Base-by-base conservation (phyloP, 2,797 vertebrate genomes). In the Rallus crepitans region DNA sequence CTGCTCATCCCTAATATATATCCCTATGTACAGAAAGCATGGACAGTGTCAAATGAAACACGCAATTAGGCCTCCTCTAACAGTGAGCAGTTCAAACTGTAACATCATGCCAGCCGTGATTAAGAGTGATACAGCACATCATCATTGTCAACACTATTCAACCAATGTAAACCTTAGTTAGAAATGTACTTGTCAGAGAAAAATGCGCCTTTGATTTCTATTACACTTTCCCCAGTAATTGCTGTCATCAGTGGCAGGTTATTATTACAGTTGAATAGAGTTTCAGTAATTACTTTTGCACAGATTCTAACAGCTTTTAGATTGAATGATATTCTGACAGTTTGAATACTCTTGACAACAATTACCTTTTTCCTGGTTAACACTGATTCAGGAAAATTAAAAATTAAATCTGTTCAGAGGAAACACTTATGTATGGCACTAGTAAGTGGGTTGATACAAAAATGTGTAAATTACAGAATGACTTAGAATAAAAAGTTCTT, bases 211-310 rank as follows among this genome's bases (percentile, higher is more conserved):
- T 98, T 98, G 98, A 98, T 98, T 98, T 98, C 97, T 98, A 97
- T 98, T 98, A 98, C 97, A 98, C 97, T 98, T 98, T 97, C 92
- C 96, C 95, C 96, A 95, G 97, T 98, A 98, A 99, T 98, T 98
- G 98, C 98, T 98, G 98, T 98, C 98, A 98, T 98, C 98, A 98
- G 97, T 98, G 98, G 97, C 98, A 98, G 98, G 98, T 98, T 98
- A 98, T 98, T 98, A 98, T 98, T 98, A 98, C 96, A 98, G 98
- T 98, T 98, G 98, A 98, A 98, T 98, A 98, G 98, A 98, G 90
- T 98, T 98, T 97, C 96, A 97, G 98, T 98, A 98, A 99, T 98
- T 98, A 98, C 98, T 98, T 98, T 98, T 98, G 95, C 97, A 98
- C 97, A 97, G 98, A 98, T 98, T 98, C 97, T 97, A 98, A 98